phyloP scores from a whole-genome alignment of 1,140 invertebrate genomes.

The Drosophila pallidifrons region DNA sequence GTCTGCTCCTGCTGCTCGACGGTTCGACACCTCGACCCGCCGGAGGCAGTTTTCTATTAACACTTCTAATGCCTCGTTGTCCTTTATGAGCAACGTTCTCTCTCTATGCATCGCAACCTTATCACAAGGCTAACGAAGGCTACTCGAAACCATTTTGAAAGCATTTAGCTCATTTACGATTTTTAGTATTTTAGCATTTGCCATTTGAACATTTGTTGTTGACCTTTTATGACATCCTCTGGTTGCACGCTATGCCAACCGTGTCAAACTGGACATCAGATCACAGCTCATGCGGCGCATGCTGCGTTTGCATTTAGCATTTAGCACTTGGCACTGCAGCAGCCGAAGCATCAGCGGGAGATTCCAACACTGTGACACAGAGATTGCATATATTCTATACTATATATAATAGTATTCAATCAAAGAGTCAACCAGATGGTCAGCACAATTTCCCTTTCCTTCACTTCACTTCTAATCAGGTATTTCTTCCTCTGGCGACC shows the following conservation, averaged over 20 bases:
- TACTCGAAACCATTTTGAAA: constrained; percentile 54
- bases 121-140: constrained; percentile 24
- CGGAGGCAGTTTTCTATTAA: constrained; percentile 77
- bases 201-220: neutral
- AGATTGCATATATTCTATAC: constrained; percentile 26
- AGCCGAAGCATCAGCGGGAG: constrained; percentile 57
- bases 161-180: constrained; percentile 56
- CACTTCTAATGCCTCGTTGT: constrained; percentile 69
- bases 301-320: constrained; percentile 36
- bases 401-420: neutral
- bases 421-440: constrained; percentile 44
- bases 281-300: no score
- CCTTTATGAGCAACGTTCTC: constrained; percentile 61
- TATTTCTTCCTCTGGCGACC: constrained; percentile 24
- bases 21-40: constrained; percentile 52
- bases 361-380: constrained; percentile 32
- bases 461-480: no score
- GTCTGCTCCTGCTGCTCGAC: constrained; percentile 27
- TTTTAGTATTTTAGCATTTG: no score
- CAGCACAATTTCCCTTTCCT: constrained; percentile 3
- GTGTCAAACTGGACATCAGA: constrained; percentile 55
- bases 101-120: constrained; percentile 14
- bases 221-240: constrained; percentile 25
- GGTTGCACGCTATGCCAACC: constrained; percentile 72
- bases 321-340: constrained; percentile 66